Evolutionary conservation across 2,797 vertebrate species (phyloP), one percentile per base, ranked within the genome.

Genomic region (Labroides dimidiatus): DNA sequence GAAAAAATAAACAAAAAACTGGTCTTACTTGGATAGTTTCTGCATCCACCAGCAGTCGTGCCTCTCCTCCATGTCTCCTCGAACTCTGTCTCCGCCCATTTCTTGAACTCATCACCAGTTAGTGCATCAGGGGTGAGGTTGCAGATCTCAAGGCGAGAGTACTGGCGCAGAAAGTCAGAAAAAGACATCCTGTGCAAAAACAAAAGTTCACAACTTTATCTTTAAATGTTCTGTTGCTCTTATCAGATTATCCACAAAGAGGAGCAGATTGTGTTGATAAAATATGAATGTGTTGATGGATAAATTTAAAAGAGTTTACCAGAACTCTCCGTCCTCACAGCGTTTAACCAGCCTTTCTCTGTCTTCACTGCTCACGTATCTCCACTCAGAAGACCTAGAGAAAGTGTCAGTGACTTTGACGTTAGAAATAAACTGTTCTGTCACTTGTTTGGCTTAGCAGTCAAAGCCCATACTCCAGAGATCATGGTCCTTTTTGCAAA

Each of bases 111-210:
- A 1, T 85, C 61, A 0, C 72, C 78, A 10, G 69, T 78, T 33
- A 93, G 91, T 0, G 88, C 84, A 9, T 93, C 91, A 1, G 92
- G 90, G 3, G 91, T 92, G 53, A 93, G 89, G 84, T 93, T 93
- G 71, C 92, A 94, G 74, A 93, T 92, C 80, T 94, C 92, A 37
- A 93, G 75, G 4, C 51, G 78, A 14, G 91, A 91, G 67, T 82
- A 93, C 11, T 92, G 64, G 1, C 47, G 72, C 20, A 87, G 60
- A 50, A 93, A 94, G 37, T 93, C 92, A 0, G 77, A 54, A 60
- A 85, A 93, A 2, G 91, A 85, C 91, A 93, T 92, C 92, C 93
- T 93, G 66, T 50, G 20, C 55, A 60, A 37, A 56, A 48, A 36
- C 17, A 24, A n/a, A n/a, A n/a, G n/a, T n/a, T n/a, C n/a, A n/a